Conservation (phyloP, 92 coral and sea anemone genomes). For the Nematostella vectensis region DNA sequence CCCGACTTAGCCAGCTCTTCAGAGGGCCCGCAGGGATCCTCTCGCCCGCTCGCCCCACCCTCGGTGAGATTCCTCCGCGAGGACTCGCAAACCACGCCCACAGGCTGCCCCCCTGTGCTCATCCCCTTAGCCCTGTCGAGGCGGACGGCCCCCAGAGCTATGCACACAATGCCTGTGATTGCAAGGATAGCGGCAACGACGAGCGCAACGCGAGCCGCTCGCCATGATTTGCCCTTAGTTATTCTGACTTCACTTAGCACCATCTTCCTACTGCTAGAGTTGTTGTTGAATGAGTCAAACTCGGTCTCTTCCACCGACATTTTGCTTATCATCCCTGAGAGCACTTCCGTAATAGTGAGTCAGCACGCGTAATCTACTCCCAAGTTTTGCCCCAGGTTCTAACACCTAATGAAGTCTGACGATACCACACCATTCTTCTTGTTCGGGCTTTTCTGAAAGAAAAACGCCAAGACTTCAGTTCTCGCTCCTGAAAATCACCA, state of each 20-base stretch:
- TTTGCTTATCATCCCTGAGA: too few species aligned
- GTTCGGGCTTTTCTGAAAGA: too few species aligned
- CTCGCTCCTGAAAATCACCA: too few species aligned
- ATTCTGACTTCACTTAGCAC: neutral
- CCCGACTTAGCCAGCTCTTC: conserved; percentile 20
- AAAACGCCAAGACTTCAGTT: too few species aligned
- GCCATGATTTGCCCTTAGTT: neutral
- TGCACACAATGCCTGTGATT: conserved; percentile 14
- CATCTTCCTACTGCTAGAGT: conserved; percentile 9
- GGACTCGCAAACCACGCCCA: neutral
- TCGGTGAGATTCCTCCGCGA: neutral
- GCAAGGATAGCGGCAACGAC: conserved; percentile 10
- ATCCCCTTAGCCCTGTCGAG: conserved; percentile 18
- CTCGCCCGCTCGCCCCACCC: neutral
- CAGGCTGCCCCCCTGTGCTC: neutral
- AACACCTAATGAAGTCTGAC: too few species aligned
- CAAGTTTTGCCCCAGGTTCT: too few species aligned
- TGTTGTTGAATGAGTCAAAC: conserved; percentile 16
- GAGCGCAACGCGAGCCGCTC: neutral
- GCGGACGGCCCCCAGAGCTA: conserved; percentile 16
- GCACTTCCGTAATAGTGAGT: too few species aligned
- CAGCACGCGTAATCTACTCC: too few species aligned
- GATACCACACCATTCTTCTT: too few species aligned
- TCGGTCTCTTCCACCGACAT: too few species aligned
- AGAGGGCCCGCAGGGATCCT: conserved; percentile 3